A percentile compares a stretch with the other conserved stretches of the same genome.
These are phyloP conservation scores for Gopherus evgoodei DNA, from an alignment of 2,113 vertebrate genomes.

Conservation along the genomic window DNA sequence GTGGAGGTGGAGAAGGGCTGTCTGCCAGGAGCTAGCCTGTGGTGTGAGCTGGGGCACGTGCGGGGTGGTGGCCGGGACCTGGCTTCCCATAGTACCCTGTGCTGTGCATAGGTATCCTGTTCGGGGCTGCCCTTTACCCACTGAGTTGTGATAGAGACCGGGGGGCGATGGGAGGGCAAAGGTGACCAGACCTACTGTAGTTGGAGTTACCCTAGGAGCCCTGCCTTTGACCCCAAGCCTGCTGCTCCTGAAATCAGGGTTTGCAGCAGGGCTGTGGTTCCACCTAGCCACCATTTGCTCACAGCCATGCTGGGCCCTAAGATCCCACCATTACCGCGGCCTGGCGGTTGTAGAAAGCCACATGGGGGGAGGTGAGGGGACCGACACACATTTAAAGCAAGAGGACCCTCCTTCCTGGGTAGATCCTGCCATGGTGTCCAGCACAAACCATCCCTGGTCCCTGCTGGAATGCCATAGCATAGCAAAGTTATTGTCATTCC, in stretches of 20 bases:
- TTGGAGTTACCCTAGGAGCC: neutral
- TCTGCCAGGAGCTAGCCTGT: neutral
- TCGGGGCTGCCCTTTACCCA: neutral
- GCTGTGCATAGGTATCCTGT: neutral
- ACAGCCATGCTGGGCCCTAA: no score
- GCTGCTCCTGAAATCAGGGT: neutral
- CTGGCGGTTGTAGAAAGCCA: no score
- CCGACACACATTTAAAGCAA: neutral
- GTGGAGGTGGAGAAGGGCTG: neutral
- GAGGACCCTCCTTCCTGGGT: neutral
- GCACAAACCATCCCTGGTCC: no score
- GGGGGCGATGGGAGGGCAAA: neutral
- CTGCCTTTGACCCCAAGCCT: no score
- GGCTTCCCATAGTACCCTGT: neutral
- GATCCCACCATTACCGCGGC: neutral
- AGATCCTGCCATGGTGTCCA: neutral
- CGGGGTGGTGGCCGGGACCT: neutral
- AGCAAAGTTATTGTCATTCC: neutral
- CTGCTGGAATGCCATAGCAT: no score
- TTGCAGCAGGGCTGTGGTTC: no score
- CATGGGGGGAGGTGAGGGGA: no score
- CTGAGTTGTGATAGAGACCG: neutral
- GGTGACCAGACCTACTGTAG: no score
- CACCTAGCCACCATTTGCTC: no score
- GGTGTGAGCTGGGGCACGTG: neutral